Evolutionary conservation across 2,888 invertebrate genomes (phyloP).

Genomic region (Euplagia quadripunctaria): DNA sequence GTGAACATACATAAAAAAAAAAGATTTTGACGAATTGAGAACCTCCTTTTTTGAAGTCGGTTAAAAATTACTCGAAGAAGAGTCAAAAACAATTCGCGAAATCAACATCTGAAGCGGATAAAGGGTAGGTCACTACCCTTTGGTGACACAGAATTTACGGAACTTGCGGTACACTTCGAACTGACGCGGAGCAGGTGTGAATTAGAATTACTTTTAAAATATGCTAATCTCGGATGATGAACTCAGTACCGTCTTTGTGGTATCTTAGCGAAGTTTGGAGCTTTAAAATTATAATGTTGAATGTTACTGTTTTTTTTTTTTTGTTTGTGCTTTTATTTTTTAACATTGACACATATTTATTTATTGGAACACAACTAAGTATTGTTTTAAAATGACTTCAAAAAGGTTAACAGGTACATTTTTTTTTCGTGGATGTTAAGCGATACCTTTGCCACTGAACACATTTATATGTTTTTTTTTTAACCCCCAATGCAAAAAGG

Average conservation of each 20-base stretch:
- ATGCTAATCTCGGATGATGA: constrained; percentile 63
- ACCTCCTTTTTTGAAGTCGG: too few relatives aligned
- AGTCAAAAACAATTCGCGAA: not conserved
- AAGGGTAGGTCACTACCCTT: constrained; percentile 14
- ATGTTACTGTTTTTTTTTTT: not conserved
- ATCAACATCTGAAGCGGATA: constrained; percentile 12
- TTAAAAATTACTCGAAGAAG: not conserved
- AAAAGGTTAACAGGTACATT: too few relatives aligned
- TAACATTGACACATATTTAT: not conserved
- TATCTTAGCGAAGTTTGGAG: not conserved
- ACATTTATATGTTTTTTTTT: too few relatives aligned
- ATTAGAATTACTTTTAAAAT: constrained; percentile 68
- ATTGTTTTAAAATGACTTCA: too few relatives aligned
- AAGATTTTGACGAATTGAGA: too few relatives aligned
- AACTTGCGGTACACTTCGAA: constrained; percentile 46
- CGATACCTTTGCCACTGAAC: too few relatives aligned
- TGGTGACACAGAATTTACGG: constrained; percentile 32
- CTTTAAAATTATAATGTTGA: not conserved
- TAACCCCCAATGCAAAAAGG: too few relatives aligned
- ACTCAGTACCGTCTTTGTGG: constrained; percentile 37
- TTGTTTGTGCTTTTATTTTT: not conserved
- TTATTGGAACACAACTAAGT: not conserved
- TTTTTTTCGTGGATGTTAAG: too few relatives aligned
- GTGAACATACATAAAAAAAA: too few relatives aligned
- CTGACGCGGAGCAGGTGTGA: constrained; percentile 62